phyloP scores from a whole-genome alignment of 2,113 vertebrate genomes.

The Lasiurus borealis region DNA sequence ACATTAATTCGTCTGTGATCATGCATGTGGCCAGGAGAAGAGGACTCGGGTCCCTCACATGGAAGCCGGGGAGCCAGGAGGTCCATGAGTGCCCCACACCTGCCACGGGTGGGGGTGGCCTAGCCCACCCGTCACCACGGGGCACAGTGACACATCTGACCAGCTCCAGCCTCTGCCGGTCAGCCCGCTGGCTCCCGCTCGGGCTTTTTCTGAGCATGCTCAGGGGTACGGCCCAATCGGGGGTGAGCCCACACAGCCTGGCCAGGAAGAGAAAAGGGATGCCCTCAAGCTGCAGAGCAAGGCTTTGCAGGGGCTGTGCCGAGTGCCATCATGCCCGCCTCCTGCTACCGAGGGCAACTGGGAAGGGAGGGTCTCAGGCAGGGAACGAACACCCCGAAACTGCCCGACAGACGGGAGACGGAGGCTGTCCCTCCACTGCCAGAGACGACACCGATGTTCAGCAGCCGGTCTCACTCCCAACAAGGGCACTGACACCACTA shows the following conservation, averaged over 20 bases:
- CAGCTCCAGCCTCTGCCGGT: neutral
- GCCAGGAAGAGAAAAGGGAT: neutral
- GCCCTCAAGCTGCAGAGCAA: accelerated
- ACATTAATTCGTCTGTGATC: slow-evolving; percentile 77
- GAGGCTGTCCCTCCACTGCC: neutral
- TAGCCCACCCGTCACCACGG: too few relatives aligned
- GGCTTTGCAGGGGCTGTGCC: neutral
- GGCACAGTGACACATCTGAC: neutral
- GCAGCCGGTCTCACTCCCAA: neutral
- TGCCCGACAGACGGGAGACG: neutral
- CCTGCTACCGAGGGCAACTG: accelerated
- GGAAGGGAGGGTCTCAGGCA: neutral
- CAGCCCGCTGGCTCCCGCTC: neutral
- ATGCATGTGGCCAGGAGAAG: slow-evolving; percentile 87
- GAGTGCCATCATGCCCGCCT: accelerated
- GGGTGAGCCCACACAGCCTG: neutral
- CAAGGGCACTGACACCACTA: accelerated
- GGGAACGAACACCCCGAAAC: neutral
- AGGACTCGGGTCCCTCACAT: neutral
- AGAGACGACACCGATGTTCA: accelerated
- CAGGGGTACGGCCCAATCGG: neutral
- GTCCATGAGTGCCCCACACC: neutral
- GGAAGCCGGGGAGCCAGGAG: neutral
- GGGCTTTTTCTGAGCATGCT: neutral
- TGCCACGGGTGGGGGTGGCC: neutral